phyloP scores from a whole-genome alignment of 2,113 vertebrate genomes.

The Hyla sarda region DNA sequence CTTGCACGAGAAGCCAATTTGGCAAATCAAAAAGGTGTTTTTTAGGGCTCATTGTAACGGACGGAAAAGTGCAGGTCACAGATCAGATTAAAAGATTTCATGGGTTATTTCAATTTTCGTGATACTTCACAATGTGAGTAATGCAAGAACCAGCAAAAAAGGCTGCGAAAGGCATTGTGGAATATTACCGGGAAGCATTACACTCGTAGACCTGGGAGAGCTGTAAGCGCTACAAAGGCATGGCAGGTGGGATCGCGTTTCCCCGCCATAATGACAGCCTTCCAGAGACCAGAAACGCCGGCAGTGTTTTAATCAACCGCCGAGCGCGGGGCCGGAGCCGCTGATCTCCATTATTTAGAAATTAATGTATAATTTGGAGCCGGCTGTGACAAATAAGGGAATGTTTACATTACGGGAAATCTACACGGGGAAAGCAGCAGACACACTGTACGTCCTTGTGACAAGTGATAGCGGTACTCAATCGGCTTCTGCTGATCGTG shows the following conservation, averaged over 20 bases:
- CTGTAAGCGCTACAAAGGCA: constrained; percentile 59
- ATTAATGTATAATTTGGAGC: constrained; percentile 35
- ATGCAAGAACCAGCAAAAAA: background rate
- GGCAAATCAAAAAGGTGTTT: background rate
- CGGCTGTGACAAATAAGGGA: constrained; percentile 38
- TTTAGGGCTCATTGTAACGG: background rate
- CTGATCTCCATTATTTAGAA: constrained; percentile 52
- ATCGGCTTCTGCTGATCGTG: background rate
- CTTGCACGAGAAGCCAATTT: background rate
- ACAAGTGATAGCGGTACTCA: constrained; percentile 25
- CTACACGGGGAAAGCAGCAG: constrained; percentile 7
- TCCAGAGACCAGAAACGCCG: constrained; percentile 61
- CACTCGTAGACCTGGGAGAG: constrained; percentile 44
- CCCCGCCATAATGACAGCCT: constrained; percentile 60
- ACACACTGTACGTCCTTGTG: constrained; percentile 19
- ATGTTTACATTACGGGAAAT: constrained; percentile 58
- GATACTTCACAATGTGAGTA: background rate
- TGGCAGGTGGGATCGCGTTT: constrained; percentile 65
- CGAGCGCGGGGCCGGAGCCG: constrained; percentile 55
- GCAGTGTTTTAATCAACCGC: constrained; percentile 60
- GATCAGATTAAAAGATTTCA: background rate
- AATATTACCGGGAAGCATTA: constrained; percentile 57
- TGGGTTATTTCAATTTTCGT: background rate
- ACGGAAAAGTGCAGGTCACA: background rate
- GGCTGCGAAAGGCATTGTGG: background rate